Evolutionary conservation across 2,888 invertebrate species (phyloP), one percentile per base, ranked within the genome.

Genomic region (Hypolimnas misippus): DNA sequence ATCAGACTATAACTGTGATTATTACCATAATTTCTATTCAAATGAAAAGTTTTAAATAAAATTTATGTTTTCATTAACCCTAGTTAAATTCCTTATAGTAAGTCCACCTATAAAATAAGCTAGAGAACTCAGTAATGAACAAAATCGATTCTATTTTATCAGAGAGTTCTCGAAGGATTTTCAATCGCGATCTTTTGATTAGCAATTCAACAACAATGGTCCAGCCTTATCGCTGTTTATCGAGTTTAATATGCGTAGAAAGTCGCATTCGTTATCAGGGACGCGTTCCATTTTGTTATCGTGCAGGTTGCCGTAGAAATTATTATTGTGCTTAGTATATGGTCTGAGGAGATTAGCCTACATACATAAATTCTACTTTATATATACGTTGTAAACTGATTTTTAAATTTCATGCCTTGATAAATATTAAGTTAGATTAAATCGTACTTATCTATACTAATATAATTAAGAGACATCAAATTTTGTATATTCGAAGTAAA

Each of bases 211-310:
- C 78, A 86, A 90, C 90, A 91, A 90, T 89, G 76, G 85, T 29
- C 49, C 70, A 57, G 61, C 62, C 72, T 87, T 90, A 91, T 90
- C 88, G 77, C 68, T 73, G 78, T 81, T 89, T 91, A 91, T 91
- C 91, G 83, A 70, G 78, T 84, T 87, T 91, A 92, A 92, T 91
- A 84, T 83, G 88, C 91, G 89, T 91, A 83, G 84, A 89, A 88
- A 91, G 85, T 84, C 81, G 79, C 78, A 73, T 74, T 73, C 72
- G 77, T 89, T 90, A 88, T 88, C 88, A 78, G 76, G 68, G 76
- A 75, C 73, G 73, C 88, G 90, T 82, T 84, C 90, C 82, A 89
- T 78, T 90, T 90, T 73, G 81, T 86, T 92, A 92, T 90, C 91
- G 83, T 68, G 57, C 68, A 70, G 78, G 81, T 78, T 82, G 77